phyloP scores from a whole-genome alignment of 2,113 vertebrate species.

The Urocynchramus pylzowi region DNA sequence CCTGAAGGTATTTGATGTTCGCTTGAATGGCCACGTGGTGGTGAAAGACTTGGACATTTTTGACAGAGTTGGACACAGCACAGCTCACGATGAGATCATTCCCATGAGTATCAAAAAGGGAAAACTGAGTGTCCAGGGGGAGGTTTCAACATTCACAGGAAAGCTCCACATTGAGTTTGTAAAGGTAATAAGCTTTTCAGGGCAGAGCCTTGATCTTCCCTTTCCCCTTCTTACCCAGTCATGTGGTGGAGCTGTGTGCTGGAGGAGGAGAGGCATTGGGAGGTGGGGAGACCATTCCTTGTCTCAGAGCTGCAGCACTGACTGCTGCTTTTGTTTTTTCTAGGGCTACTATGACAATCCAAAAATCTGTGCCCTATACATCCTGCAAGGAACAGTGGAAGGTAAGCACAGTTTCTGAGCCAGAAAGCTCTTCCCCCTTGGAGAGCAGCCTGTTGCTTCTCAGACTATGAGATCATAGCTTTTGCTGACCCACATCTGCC shows the following conservation, averaged over 20 bases:
- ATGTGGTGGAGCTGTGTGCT: background rate
- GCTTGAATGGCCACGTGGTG: slow-evolving; percentile 91
- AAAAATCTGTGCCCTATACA: slow-evolving; percentile 94
- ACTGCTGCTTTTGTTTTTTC: slow-evolving; percentile 12
- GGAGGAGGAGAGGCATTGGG: background rate
- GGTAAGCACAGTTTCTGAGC: slow-evolving; percentile 75
- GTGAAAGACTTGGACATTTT: slow-evolving; percentile 98
- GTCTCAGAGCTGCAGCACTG: background rate
- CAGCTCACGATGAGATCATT: slow-evolving; percentile 94
- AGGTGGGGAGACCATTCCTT: background rate
- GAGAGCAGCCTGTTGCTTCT: slow-evolving; percentile 38
- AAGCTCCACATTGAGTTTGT: slow-evolving; percentile 96
- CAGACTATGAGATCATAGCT: slow-evolving; percentile 57
- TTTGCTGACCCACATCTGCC: slow-evolving; percentile 16
- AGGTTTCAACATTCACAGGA: slow-evolving; percentile 96
- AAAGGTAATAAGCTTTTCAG: slow-evolving; percentile 78
- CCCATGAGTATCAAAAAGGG: slow-evolving; percentile 90
- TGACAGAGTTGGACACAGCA: slow-evolving; percentile 95
- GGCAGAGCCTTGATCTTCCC: background rate
- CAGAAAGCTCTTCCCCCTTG: slow-evolving; percentile 10
- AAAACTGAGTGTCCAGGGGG: slow-evolving; percentile 92
- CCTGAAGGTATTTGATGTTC: slow-evolving; percentile 93
- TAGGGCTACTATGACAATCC: slow-evolving; percentile 99
- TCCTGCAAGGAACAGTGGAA: slow-evolving; percentile 92
- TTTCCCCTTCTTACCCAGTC: background rate